Conservation (phyloP, 2,888 invertebrate species). For the Subacronicta megacephala region DNA sequence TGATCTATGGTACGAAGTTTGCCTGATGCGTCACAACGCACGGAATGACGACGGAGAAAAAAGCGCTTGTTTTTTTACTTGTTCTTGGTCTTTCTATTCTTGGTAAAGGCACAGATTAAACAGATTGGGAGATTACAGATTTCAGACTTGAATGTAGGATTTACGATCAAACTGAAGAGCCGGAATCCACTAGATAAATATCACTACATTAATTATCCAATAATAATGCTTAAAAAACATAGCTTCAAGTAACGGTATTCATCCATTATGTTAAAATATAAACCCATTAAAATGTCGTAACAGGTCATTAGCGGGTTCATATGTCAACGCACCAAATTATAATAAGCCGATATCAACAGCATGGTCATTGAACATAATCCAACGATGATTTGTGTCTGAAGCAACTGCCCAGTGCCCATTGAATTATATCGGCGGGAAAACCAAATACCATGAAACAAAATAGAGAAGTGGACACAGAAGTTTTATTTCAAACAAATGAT, state of each 20-base stretch:
- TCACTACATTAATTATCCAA: constrained; percentile 12
- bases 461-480: background rate
- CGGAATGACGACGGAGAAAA: too few relatives aligned
- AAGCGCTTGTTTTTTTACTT: background rate
- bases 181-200: too few relatives aligned
- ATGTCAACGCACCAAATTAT: constrained; percentile 34
- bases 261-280: constrained; percentile 17
- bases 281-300: constrained; percentile 19
- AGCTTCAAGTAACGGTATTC: constrained; percentile 7
- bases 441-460: background rate
- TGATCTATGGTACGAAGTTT: constrained; percentile 26
- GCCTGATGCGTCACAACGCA: constrained; percentile 32
- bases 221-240: constrained; percentile 28
- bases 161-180: too few relatives aligned
- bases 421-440: constrained; percentile 2
- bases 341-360: constrained; percentile 12
- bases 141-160: too few relatives aligned
- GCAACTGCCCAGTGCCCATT: constrained; percentile 12
- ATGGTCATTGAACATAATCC: constrained; percentile 7
- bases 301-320: constrained; percentile 31
- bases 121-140: too few relatives aligned
- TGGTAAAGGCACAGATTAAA: too few relatives aligned
- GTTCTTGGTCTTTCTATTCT: too few relatives aligned
- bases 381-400: constrained; percentile 28
- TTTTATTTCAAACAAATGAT: background rate